These are phyloP conservation scores for Pemphredon lugubris DNA, from an alignment of 2,888 invertebrate species.

Conservation along the genomic window DNA sequence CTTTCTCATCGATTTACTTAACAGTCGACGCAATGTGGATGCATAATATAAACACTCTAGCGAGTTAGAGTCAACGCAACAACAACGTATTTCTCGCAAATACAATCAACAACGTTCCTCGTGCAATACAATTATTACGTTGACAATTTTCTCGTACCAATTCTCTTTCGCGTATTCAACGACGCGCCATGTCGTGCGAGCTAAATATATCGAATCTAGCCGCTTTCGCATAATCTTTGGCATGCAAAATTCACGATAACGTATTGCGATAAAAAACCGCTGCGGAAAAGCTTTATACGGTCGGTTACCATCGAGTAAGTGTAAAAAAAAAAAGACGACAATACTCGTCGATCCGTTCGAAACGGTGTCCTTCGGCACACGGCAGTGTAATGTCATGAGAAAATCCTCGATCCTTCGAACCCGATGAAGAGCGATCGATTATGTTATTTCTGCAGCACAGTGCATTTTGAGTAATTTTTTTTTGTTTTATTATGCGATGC, in stretches of 20 bases:
- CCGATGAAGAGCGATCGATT: constrained; percentile 56
- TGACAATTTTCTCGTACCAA: constrained; percentile 11
- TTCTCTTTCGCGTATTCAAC: background rate
- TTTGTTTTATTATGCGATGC: constrained; percentile 3
- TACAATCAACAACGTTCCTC: constrained; percentile 31
- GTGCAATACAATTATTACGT: constrained; percentile 4
- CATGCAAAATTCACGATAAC: constrained; percentile 33
- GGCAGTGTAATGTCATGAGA: constrained; percentile 61
- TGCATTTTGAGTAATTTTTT: constrained; percentile 33
- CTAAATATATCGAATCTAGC: constrained; percentile 14
- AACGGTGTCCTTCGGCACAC: constrained; percentile 64
- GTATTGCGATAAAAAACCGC: constrained; percentile 23
- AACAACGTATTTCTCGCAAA: constrained; percentile 12
- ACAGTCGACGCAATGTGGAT: constrained; percentile 15
- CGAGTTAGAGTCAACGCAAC: constrained; percentile 16
- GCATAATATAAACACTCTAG: constrained; percentile 13
- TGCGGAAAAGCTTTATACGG: constrained; percentile 20
- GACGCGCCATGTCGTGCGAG: background rate
- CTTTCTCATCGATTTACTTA: constrained; percentile 5
- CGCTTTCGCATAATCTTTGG: constrained; percentile 26
- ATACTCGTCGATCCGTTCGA: constrained; percentile 49
- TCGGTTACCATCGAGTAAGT: constrained; percentile 1
- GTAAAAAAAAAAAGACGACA: constrained; percentile 15
- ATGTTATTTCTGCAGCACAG: constrained; percentile 26
- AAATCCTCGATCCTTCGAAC: constrained; percentile 56